Conservation (phyloP, 2,888 invertebrate genomes). For the Linnaemya vulpina region DNA sequence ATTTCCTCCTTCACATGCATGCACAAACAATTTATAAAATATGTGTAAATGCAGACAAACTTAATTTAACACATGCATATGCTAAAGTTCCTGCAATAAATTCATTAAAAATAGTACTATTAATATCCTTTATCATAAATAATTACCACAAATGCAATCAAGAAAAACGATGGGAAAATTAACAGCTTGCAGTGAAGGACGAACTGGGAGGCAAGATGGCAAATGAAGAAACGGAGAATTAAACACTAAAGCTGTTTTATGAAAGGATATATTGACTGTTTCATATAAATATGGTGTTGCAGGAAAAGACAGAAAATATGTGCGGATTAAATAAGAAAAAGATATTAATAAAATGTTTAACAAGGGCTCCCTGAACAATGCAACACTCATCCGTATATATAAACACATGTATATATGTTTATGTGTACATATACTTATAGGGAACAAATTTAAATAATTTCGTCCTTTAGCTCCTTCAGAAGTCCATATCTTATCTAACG, state of each 20-base stretch:
- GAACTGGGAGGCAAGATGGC: background rate
- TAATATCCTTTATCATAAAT: conserved; percentile 48
- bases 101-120: conserved; percentile 48
- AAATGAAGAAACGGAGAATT: background rate
- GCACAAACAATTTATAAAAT: too few species aligned
- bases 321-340: too few species aligned
- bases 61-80: background rate
- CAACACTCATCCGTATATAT: too few species aligned
- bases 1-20: too few species aligned
- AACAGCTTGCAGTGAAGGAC: conserved; percentile 21
- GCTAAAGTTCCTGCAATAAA: conserved; percentile 10
- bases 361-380: too few species aligned
- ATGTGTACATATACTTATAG: too few species aligned
- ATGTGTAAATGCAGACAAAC: too few species aligned
- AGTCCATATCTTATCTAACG: too few species aligned
- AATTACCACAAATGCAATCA: conserved; percentile 59
- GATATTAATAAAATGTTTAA: too few species aligned
- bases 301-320: background rate
- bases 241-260: background rate
- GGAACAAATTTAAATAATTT: too few species aligned
- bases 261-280: background rate
- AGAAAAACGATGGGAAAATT: conserved; percentile 34
- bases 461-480: too few species aligned
- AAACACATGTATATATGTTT: too few species aligned
- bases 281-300: background rate